Percentiles rank a stretch among this genome's conserved stretches.
These are phyloP conservation scores for Otolemur crassicaudatus DNA, from an alignment of 2,797 vertebrate genomes.

Conservation along the genomic window DNA sequence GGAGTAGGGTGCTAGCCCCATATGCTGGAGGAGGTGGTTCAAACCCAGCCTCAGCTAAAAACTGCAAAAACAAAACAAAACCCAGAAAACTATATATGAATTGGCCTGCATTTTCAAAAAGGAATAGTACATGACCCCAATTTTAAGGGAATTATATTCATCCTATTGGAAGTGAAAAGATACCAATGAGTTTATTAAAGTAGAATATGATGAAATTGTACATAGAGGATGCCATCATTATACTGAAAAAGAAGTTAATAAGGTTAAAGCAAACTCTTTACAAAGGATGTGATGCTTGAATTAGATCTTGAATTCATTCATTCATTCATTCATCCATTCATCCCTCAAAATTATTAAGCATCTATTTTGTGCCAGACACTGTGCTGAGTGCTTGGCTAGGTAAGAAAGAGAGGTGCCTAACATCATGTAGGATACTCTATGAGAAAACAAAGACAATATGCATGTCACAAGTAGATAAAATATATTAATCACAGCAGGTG, in stretches of 20 bases:
- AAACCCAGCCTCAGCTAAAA: too few relatives aligned
- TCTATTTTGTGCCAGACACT: background rate
- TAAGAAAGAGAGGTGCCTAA: background rate
- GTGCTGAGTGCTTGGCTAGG: background rate
- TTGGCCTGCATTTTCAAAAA: background rate
- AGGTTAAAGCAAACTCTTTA: background rate
- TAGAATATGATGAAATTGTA: background rate
- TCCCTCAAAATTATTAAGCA: constrained; percentile 5
- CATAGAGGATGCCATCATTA: background rate
- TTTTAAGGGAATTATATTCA: background rate
- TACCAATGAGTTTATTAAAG: background rate
- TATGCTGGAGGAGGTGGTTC: too few relatives aligned
- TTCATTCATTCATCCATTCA: constrained; percentile 1
- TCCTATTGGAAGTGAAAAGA: background rate
- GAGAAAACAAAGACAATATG: background rate
- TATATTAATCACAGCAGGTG: background rate
- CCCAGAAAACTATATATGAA: background rate
- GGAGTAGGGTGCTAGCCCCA: too few relatives aligned
- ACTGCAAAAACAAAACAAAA: too few relatives aligned
- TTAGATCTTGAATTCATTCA: background rate
- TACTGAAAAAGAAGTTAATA: constrained; percentile 13
- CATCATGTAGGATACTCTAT: background rate
- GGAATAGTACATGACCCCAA: background rate
- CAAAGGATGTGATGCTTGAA: background rate
- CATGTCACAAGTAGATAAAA: constrained; percentile 2